Evolutionary conservation across 1,140 invertebrate species (phyloP).

Genomic region (Drosophila sturtevanti): DNA sequence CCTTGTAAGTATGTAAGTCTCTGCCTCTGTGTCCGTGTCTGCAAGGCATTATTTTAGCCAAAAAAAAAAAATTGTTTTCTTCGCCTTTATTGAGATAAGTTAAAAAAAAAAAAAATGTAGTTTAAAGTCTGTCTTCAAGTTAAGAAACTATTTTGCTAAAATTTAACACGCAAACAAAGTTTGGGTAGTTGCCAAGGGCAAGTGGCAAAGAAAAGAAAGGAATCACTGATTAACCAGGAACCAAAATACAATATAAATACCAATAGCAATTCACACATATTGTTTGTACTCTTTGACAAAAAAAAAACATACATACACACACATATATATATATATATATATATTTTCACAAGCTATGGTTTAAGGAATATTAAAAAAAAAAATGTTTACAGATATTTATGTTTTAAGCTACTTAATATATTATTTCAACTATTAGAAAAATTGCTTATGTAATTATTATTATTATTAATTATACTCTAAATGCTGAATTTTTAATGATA

Average conservation of each 20-base stretch:
- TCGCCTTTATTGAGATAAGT: not conserved
- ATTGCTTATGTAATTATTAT: too few species aligned
- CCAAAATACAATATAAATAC: not conserved
- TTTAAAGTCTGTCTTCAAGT: not conserved
- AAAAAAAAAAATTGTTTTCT: conserved; percentile 6
- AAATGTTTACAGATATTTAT: too few species aligned
- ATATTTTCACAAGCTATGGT: too few species aligned
- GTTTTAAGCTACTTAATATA: too few species aligned
- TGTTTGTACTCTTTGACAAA: not conserved
- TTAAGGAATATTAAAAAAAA: too few species aligned
- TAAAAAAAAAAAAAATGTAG: not conserved
- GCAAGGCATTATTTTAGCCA: not conserved
- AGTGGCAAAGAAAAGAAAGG: not conserved
- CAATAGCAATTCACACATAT: conserved; percentile 4
- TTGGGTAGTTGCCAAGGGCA: not conserved
- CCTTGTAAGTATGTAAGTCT: not conserved
- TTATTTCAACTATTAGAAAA: too few species aligned
- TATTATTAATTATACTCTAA: too few species aligned
- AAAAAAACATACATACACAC: too few species aligned
- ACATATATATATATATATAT: too few species aligned
- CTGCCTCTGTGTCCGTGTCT: not conserved
- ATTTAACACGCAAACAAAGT: conserved; percentile 1
- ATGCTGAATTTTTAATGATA: too few species aligned
- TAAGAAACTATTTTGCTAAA: not conserved
- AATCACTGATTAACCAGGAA: conserved; percentile 3